Base-by-base conservation (phyloP, 2,113 vertebrate genomes). In the Zosterops japonicus region DNA sequence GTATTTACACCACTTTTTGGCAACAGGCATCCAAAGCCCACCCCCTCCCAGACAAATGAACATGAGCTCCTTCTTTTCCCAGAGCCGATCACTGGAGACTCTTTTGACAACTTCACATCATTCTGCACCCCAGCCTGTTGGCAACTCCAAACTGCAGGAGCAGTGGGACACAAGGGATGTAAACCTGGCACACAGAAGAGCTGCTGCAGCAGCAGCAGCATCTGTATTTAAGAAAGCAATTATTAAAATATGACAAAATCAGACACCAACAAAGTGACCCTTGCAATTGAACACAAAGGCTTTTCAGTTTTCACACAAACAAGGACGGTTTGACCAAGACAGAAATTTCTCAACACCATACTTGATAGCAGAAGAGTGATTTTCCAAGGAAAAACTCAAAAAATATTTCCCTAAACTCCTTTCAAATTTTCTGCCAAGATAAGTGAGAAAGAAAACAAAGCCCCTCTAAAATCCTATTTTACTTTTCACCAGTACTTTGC, bases 151-250 rank as follows among this genome's bases (percentile, higher is more conserved):
- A 29, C 19, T 52, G 5, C 56, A 90, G 64, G 2, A 82, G 22
- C 0, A 70, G 14, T 0, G 31, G 41, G 8, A 53, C 8, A 28
- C 36, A 14, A 27, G 24, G 28, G 19, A 53, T 6, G 14, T 3
- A 47, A 84, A n/a, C 28, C 52, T 15, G 20, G 14, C 42, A 52
- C 9, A 8, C 0, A 20, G 10, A 29, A 57, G 27, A 88, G 44
- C 67, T 36, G 27, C 31, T 29, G 14, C 19, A 82, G 70, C 65
- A 85, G 59, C 70, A 88, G 65, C 56, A 90, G 49, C 20, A 64
- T 9, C 22, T 60, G 12, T 9, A 56, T 14, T 35, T 28, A 23
- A 41, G 36, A 84, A 90, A 88, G n/a, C 15, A 52, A 24, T 47
- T 72, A 27, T 69, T 60, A 52, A 83, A 74, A 69, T 28, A 49